A percentile compares a stretch with the other conserved stretches of the same genome.
Conservation (phyloP, 2,797 vertebrate species). For the Sebastes diaconus region DNA sequence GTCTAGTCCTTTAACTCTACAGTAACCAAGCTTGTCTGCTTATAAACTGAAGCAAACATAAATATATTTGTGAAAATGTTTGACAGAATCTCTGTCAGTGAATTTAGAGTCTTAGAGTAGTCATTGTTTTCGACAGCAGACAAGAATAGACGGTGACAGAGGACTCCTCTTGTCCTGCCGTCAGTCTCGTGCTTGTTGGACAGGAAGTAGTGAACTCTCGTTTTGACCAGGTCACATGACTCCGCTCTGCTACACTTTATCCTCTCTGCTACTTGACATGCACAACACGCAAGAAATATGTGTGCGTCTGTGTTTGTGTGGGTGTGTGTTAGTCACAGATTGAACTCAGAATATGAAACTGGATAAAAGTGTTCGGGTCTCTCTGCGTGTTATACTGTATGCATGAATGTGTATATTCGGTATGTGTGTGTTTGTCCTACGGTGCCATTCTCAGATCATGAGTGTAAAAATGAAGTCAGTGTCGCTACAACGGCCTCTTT, state of each 20-base stretch:
- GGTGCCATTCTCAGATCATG: constrained; percentile 67
- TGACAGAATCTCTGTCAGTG: background rate
- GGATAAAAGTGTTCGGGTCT: background rate
- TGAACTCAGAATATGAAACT: constrained; percentile 53
- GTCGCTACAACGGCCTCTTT: constrained; percentile 70
- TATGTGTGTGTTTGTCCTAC: constrained; percentile 26
- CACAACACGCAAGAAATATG: constrained; percentile 31
- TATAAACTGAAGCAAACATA: background rate
- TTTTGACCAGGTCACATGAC: constrained; percentile 43
- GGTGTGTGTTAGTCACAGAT: constrained; percentile 49
- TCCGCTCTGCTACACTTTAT: constrained; percentile 17
- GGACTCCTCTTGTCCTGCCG: constrained; percentile 33
- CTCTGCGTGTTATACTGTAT: background rate
- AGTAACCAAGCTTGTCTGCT: background rate
- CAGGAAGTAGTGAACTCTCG: constrained; percentile 51
- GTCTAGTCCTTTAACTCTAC: background rate
- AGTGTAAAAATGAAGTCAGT: constrained; percentile 77
- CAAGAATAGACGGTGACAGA: constrained; percentile 37
- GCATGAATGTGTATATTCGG: constrained; percentile 3
- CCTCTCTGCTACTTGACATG: constrained; percentile 47
- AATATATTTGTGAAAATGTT: constrained; percentile 19
- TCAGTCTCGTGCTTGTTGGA: constrained; percentile 36
- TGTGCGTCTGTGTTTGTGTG: constrained; percentile 26
- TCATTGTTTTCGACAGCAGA: constrained; percentile 15
- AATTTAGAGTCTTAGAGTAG: background rate